Conservation (phyloP, 2,113 vertebrate genomes). For the Scartelaos histophorus region DNA sequence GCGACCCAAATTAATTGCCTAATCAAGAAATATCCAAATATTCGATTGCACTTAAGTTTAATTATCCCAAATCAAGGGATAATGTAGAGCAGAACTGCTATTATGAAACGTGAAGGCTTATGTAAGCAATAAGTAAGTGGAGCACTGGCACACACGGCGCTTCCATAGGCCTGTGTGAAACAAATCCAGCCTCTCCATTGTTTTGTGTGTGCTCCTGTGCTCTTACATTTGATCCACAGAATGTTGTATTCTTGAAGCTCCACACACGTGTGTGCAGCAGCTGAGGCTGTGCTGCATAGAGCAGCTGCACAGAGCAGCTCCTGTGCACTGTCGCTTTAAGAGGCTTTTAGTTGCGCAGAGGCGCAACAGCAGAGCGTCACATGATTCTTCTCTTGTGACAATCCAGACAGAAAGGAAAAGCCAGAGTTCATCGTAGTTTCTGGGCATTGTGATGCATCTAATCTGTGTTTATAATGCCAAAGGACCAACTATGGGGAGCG, state of each 20-base stretch:
- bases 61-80: too few relatives aligned
- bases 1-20: too few relatives aligned
- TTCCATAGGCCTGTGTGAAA: neutral
- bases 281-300: constrained; percentile 5
- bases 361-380: constrained; percentile 70
- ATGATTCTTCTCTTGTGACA: constrained; percentile 86
- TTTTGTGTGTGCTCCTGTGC: neutral
- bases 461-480: constrained; percentile 14
- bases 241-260: neutral
- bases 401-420: constrained; percentile 66
- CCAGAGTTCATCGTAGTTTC: constrained; percentile 61
- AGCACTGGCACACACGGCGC: neutral
- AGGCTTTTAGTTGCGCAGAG: constrained; percentile 49
- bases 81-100: neutral
- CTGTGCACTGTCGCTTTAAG: constrained; percentile 71
- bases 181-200: neutral
- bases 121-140: constrained; percentile 12
- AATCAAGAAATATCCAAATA: too few relatives aligned
- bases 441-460: constrained; percentile 33
- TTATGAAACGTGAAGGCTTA: constrained; percentile 28
- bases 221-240: neutral
- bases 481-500: constrained; percentile 28
- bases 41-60: neutral
- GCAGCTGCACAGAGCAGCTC: constrained; percentile 17
- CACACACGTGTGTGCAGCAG: constrained; percentile 8